These are phyloP conservation scores for Alectura lathami DNA, from an alignment of 2,113 vertebrate species.

Conservation along the genomic window DNA sequence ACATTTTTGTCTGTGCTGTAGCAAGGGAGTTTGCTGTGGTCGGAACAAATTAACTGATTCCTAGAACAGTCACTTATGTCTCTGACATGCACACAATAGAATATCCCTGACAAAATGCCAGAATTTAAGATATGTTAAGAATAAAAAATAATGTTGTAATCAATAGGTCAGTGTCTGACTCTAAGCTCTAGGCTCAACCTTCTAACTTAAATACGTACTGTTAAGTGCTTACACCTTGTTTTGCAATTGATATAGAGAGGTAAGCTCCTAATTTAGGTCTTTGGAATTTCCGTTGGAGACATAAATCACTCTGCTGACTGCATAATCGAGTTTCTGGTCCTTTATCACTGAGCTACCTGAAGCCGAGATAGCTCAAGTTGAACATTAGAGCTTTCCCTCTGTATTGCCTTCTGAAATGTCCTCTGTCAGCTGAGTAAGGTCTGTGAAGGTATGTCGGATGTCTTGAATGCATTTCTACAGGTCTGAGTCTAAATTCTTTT, in stretches of 20 bases:
- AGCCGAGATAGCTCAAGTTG: not conserved
- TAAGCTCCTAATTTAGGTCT: not conserved
- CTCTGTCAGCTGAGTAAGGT: not conserved
- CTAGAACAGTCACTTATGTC: slow-evolving; percentile 24
- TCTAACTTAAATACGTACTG: not conserved
- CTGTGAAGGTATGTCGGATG: not conserved
- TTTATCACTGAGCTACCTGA: not conserved
- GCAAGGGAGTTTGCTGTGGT: slow-evolving; percentile 26
- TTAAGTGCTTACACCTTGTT: not conserved
- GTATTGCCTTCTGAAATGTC: not conserved
- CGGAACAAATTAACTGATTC: slow-evolving; percentile 60
- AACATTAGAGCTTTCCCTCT: not conserved
- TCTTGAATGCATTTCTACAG: not conserved
- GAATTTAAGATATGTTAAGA: not conserved
- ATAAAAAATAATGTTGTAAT: not conserved
- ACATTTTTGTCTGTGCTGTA: slow-evolving; percentile 17
- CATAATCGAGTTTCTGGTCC: not conserved
- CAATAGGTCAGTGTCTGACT: not conserved
- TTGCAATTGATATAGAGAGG: not conserved
- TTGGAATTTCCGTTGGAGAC: not conserved
- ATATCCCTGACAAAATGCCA: not conserved
- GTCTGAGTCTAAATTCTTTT: not conserved
- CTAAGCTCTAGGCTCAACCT: not conserved
- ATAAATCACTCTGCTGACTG: not conserved
- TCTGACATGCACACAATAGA: not conserved